phyloP scores from a whole-genome alignment of 2,113 vertebrate species.

The Nansenia antarctica region DNA sequence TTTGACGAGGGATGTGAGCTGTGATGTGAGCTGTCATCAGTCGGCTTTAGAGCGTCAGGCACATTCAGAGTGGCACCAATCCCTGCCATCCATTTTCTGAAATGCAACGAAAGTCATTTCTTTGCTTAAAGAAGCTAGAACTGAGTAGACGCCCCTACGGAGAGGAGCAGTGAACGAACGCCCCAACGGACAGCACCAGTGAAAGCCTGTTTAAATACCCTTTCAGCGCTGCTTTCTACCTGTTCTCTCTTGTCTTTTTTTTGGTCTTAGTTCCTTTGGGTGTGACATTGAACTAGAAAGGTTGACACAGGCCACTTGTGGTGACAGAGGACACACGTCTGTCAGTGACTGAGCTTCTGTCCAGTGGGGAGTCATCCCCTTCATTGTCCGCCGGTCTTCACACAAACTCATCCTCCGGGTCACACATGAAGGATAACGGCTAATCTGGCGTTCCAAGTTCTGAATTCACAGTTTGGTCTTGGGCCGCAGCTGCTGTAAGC shows the following conservation, averaged over 20 bases:
- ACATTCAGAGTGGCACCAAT: not conserved
- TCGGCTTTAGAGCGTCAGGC: conserved; percentile 1
- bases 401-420: too few relatives aligned
- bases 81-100: not conserved
- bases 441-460: conserved; percentile 37
- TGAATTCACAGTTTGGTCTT: conserved; percentile 11
- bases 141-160: too few relatives aligned
- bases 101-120: not conserved
- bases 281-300: not conserved
- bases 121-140: conserved; percentile 1
- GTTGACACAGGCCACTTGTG: conserved; percentile 8
- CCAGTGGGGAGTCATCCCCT: conserved; percentile 8
- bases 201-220: not conserved
- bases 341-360: conserved; percentile 14
- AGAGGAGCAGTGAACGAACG: not conserved
- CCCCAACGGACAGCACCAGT: not conserved
- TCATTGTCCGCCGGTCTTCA: conserved; percentile 8
- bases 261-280: not conserved
- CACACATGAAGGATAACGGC: too few relatives aligned
- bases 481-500: conserved; percentile 17
- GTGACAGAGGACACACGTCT: too few relatives aligned
- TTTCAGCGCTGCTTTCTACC: not conserved
- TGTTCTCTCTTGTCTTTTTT: not conserved
- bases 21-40: conserved; percentile 32
- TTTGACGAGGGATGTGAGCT: conserved; percentile 15